Evolutionary conservation across 2,797 vertebrate genomes (phyloP).

Genomic region (Caiman crocodilus): DNA sequence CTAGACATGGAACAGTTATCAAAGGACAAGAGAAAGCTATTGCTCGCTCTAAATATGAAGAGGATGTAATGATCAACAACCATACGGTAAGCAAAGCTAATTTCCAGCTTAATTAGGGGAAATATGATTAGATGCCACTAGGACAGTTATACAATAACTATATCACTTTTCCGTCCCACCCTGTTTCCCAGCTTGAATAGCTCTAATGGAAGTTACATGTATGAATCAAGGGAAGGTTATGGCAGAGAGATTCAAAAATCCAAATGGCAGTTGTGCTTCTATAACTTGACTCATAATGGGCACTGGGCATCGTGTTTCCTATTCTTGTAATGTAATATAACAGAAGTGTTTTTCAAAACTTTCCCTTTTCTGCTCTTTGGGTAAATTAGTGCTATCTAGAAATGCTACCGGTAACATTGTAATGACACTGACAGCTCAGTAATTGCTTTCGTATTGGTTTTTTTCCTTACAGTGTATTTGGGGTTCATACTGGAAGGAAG

Average conservation of each 20-base stretch:
- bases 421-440: fast-evolving
- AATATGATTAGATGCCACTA: not conserved
- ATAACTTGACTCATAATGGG: not conserved
- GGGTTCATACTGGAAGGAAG: conserved; percentile 97
- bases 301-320: not conserved
- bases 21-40: conserved; percentile 97
- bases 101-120: too few relatives aligned
- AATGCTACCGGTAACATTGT: not conserved
- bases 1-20: conserved; percentile 95
- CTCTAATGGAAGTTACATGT: not conserved
- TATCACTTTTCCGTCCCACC: not conserved
- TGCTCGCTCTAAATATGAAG: conserved; percentile 96
- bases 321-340: not conserved
- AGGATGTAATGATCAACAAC: conserved; percentile 95
- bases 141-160: not conserved
- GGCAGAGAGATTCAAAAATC: not conserved
- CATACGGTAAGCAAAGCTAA: conserved; percentile 85
- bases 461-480: conserved; percentile 90
- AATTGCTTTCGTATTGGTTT: not conserved
- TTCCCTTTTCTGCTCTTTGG: not conserved
- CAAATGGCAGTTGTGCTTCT: not conserved
- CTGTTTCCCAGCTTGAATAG: not conserved
- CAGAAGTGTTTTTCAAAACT: not conserved
- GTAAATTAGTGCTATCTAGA: not conserved
- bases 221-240: not conserved